Evolutionary conservation across 2,888 invertebrate species (phyloP), one percentile per base, ranked within the genome.

Genomic region (Thelaira solivaga): DNA sequence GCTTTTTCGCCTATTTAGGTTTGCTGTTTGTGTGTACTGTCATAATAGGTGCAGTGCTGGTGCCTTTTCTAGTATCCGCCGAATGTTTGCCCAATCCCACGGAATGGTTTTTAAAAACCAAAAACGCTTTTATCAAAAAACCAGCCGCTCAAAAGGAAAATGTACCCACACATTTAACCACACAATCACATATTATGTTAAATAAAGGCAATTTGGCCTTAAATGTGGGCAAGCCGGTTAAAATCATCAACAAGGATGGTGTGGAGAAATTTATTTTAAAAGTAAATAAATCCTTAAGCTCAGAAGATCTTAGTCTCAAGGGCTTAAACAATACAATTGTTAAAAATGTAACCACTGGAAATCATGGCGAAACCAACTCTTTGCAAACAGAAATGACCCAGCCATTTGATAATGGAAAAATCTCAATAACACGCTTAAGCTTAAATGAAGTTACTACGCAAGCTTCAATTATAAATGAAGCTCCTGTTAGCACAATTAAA

Each of bases 1-100:
- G 87, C n/a, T 88, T 88, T 75, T 88, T 88, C 67, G 89, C 89
- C 57, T 89, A 88, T 80, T 80, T 89, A 53, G 89, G 88, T 13
- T 74, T 89, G 11, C 83, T 89, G 51, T 89, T 89, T 73, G 87
- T 89, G 1, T 89, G 88, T 64, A 88, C 88, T 36, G 88, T 89
- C 3, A 88, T 89, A 39, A 84, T 88, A 64, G 89, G 89, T 0
- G 89, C 89, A 16, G 83, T 89, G n/a, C 77, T 89, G 1, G 85
- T 88, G 80, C 89, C 89, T 20, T 88, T 89, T 67, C 81, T 89
- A 67, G 88, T 89, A 2, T 88, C 89, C 20, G 86, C 87, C 36
- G 88, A 88, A 76, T 88, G 87, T 77, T 68, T 89, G 62, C 87
- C 88, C 43, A 88, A 84, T 82, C 89, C 89, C 29, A 85, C 86